These are phyloP conservation scores for Caretta caretta DNA, from an alignment of 2,113 vertebrate genomes.

Conservation along the genomic window DNA sequence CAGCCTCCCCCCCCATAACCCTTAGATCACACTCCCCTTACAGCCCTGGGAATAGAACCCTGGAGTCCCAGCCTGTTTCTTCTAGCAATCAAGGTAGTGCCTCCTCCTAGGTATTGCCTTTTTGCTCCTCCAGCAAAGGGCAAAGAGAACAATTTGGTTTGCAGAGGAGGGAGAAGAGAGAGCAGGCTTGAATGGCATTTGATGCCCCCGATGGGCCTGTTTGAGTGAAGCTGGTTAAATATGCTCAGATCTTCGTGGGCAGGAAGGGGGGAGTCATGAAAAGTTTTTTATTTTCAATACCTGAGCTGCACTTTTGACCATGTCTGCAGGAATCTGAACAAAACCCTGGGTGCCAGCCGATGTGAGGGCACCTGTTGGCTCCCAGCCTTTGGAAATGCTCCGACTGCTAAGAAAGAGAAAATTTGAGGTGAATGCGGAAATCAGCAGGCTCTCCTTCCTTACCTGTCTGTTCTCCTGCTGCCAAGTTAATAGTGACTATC, in stretches of 20 bases:
- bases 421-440: accelerated
- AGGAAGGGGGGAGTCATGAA: background rate
- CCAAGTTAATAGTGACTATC: background rate
- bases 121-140: background rate
- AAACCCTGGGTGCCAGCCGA: background rate
- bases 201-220: background rate
- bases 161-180: background rate
- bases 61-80: background rate
- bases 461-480: accelerated
- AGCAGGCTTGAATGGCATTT: background rate
- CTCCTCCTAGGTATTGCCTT: background rate
- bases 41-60: background rate
- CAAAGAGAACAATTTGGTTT: background rate
- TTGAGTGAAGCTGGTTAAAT: background rate
- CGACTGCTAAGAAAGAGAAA: accelerated
- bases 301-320: background rate
- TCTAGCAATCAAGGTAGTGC: background rate
- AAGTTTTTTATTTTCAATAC: background rate
- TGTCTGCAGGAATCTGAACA: background rate
- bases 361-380: background rate
- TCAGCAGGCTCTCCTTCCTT: background rate
- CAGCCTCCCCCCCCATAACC: too few species aligned
- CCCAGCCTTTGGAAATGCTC: slow-evolving; percentile 24
- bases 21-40: background rate
- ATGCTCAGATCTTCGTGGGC: background rate